A percentile compares a stretch with the other conserved stretches of the same genome.
These are phyloP conservation scores for Argya squamiceps DNA, from an alignment of 2,797 vertebrate genomes.

Conservation along the genomic window DNA sequence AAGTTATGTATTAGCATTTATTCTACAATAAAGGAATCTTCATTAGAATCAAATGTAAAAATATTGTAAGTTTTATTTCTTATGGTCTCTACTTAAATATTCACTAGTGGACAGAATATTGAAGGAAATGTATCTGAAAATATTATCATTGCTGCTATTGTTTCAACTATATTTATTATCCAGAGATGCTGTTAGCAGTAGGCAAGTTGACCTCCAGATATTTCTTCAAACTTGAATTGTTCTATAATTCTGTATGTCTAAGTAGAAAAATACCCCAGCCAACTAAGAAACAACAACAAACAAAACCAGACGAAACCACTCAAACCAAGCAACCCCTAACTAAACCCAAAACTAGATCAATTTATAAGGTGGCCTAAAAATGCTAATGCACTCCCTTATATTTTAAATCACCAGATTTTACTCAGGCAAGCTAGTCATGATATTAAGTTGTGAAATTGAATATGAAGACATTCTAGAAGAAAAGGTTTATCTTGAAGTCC, in stretches of 20 bases:
- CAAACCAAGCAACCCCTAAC: accelerated
- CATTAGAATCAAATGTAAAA: neutral
- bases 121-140: neutral
- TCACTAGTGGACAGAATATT: neutral
- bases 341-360: neutral
- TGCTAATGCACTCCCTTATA: neutral
- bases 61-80: neutral
- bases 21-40: neutral
- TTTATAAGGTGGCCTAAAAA: neutral
- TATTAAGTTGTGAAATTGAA: neutral
- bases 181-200: neutral
- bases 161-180: neutral
- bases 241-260: neutral
- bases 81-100: neutral
- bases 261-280: neutral
- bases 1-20: neutral
- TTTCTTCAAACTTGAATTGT: neutral
- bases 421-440: neutral
- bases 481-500: neutral
- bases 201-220: neutral
- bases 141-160: neutral
- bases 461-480: neutral
- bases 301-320: accelerated
- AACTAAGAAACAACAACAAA: neutral
- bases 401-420: neutral